Evolutionary conservation across 2,797 vertebrate species (phyloP), one percentile per base, ranked within the genome.

Genomic region (Chelon labrosus): DNA sequence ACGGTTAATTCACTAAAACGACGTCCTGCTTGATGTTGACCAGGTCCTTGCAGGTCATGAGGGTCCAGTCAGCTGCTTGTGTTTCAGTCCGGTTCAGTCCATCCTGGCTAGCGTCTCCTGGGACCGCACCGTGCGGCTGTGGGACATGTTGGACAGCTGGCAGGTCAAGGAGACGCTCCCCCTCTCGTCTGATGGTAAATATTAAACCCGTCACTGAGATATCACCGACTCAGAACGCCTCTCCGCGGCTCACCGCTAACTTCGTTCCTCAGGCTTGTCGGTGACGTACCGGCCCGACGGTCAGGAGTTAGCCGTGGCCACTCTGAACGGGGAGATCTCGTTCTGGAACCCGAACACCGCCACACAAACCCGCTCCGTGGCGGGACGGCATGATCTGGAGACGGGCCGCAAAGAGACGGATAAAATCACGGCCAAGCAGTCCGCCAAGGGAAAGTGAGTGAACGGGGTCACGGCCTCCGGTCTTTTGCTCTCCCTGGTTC

Each of bases 81-180:
- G 95, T 37, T 99, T 99, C 84, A 98, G 95, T 79, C 98, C 98
- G 0, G 88, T 95, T 65, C 96, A 94, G 67, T 96, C 97, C 7
- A 79, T 98, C 63, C 93, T 99, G 71, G 98, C 97, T 80, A 99
- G 97, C 11, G 93, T 92, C 5, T 99, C 98, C 6, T 99, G 98
- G 98, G 98, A 99, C 75, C 94, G 94, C 61, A 99, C 97, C 0
- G 92, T 99, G 37, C 94, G 96, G 9, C 90, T 99, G 57, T 99
- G 98, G 98, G 96, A 99, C 93, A 98, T 99, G 97, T 72, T 92
- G 41, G 96, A 99, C 93, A 99, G 97, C 93, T 99, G 98, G 97
- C 96, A 96, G 80, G 96, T 96, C 77, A 98, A 96, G 61, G 98
- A 99, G 82, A 97, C 96, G 0, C 92, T 99, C 6, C 65, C 73